Evolutionary conservation across 1,140 invertebrate genomes (phyloP).

Genomic region (Gyrodactylus bullatarudis): DNA sequence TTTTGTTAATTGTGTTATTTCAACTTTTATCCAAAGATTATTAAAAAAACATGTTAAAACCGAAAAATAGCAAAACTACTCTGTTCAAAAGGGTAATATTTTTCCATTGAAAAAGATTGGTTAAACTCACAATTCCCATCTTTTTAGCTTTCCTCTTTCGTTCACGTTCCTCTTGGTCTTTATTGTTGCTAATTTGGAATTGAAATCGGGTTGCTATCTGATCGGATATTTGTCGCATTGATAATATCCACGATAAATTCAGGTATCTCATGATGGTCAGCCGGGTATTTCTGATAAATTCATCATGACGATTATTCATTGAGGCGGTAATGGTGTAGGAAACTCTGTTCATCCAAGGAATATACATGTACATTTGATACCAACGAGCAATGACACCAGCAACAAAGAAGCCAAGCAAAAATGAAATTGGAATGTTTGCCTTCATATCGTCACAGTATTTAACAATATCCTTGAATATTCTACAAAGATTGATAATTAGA

Average conservation of each 20-base stretch:
- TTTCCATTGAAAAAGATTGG: neutral
- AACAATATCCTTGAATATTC: slow-evolving; percentile 37
- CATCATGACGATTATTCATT: neutral
- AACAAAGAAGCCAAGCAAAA: slow-evolving; percentile 68
- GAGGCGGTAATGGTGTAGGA: neutral
- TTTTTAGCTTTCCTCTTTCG: neutral
- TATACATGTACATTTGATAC: slow-evolving; percentile 52
- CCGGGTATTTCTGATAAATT: neutral
- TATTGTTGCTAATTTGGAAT: neutral
- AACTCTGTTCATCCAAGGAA: slow-evolving; percentile 33
- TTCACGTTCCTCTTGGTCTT: neutral
- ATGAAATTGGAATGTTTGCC: slow-evolving; percentile 48
- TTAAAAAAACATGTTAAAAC: no score
- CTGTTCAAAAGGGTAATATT: no score
- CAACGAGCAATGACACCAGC: slow-evolving; percentile 53
- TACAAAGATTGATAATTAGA: slow-evolving; percentile 12
- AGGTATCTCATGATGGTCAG: neutral
- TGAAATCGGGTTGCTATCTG: neutral
- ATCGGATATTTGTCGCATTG: neutral
- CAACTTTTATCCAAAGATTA: no score
- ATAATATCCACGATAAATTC: neutral
- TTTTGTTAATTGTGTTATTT: no score
- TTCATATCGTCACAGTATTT: slow-evolving; percentile 40
- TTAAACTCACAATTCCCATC: neutral
- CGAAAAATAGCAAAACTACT: no score